phyloP scores from a whole-genome alignment of 2,797 vertebrate species.

The Botia kubotai region DNA sequence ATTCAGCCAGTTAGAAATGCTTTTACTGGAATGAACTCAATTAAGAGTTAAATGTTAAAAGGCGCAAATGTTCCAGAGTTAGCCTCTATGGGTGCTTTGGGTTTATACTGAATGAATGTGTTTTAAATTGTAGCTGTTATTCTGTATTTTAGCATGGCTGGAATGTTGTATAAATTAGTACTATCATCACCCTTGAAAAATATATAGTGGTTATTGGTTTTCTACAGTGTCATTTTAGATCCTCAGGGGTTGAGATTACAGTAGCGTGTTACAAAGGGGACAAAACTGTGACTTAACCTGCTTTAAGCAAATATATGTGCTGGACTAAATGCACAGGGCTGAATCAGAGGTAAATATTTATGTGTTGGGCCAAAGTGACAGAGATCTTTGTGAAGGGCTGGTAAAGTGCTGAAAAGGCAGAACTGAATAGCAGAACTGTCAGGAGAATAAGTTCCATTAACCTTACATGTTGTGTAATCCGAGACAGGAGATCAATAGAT shows the following conservation, averaged over 20 bases:
- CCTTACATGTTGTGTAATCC: constrained; percentile 56
- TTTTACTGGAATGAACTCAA: background rate
- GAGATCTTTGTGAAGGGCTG: constrained; percentile 44
- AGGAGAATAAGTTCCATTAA: constrained; percentile 59
- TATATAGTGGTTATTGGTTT: too few species aligned
- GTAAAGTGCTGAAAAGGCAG: constrained; percentile 24
- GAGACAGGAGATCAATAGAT: constrained; percentile 55
- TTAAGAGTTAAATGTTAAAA: too few species aligned
- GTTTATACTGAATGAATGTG: too few species aligned
- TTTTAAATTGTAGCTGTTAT: too few species aligned
- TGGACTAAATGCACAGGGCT: constrained; percentile 10
- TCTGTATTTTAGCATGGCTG: too few species aligned
- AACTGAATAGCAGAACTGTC: constrained; percentile 47
- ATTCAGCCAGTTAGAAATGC: background rate
- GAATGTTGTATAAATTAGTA: too few species aligned
- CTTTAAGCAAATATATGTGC: constrained; percentile 35
- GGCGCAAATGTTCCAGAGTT: too few species aligned
- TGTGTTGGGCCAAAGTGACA: background rate
- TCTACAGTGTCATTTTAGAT: too few species aligned
- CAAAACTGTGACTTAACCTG: constrained; percentile 23
- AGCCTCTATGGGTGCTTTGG: too few species aligned
- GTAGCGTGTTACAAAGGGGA: constrained; percentile 8
- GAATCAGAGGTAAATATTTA: constrained; percentile 9
- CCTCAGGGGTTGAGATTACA: constrained; percentile 2
- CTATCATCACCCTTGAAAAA: too few species aligned